These are phyloP conservation scores for Sisyra terminalis DNA, from an alignment of 2,888 invertebrate genomes.

Conservation along the genomic window DNA sequence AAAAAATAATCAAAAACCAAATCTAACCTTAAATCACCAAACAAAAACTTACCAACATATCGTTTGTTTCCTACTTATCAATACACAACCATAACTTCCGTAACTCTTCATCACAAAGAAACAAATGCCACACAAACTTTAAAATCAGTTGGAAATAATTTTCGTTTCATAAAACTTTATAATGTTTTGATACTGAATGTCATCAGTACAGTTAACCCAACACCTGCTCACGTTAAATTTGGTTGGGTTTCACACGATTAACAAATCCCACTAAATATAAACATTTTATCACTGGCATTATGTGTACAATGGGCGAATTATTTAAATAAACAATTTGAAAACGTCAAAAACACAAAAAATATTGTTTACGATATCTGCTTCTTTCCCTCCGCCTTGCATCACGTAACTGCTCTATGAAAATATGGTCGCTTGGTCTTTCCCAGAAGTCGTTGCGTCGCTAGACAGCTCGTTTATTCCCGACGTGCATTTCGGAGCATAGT, in stretches of 20 bases:
- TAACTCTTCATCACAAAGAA: not conserved
- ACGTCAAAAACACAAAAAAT: constrained; percentile 9
- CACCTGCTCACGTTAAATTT: constrained; percentile 20
- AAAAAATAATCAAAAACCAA: constrained; percentile 11
- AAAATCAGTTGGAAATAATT: not conserved
- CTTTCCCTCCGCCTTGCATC: constrained; percentile 22
- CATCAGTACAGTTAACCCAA: constrained; percentile 21
- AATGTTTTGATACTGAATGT: constrained; percentile 16
- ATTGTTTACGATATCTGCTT: constrained; percentile 15
- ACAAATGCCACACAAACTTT: not conserved
- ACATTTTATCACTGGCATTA: too few relatives aligned
- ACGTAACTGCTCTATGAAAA: constrained; percentile 37
- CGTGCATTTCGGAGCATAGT: constrained; percentile 13
- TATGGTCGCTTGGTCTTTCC: constrained; percentile 38
- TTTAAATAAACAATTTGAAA: too few relatives aligned
- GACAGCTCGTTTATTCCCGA: constrained; percentile 17
- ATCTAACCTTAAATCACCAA: not conserved
- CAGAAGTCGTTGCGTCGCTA: constrained; percentile 32
- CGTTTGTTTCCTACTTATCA: too few relatives aligned
- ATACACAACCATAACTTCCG: not conserved
- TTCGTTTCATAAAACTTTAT: not conserved
- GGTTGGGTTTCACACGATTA: not conserved
- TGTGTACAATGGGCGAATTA: too few relatives aligned
- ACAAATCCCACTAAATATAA: not conserved
- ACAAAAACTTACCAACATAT: too few relatives aligned